Conservation (phyloP, 2,888 invertebrate genomes). For the Andrena flavipes region DNA sequence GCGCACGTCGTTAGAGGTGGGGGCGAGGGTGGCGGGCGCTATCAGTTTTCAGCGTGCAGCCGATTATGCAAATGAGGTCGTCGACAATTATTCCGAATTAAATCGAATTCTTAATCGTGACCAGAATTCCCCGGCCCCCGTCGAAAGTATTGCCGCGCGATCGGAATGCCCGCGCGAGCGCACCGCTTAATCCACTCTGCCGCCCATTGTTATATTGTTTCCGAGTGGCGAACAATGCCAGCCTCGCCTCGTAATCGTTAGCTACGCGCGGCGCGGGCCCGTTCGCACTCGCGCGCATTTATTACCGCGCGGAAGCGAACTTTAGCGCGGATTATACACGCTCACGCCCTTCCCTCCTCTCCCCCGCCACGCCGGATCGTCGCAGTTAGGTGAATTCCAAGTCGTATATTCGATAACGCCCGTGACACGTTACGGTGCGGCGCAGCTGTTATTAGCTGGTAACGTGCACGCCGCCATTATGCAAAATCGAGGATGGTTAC, state of each 20-base stretch:
- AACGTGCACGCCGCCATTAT: conserved; percentile 23
- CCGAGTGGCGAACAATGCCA: conserved; percentile 51
- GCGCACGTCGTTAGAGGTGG: conserved; percentile 40
- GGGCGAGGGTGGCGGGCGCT: conserved; percentile 23
- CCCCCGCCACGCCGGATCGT: conserved; percentile 3
- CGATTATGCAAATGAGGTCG: conserved; percentile 65
- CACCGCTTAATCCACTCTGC: conserved; percentile 39
- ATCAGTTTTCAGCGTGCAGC: conserved; percentile 63
- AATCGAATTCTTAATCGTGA: conserved; percentile 71
- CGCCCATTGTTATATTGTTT: conserved; percentile 53
- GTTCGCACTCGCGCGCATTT: conserved; percentile 29
- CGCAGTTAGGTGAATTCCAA: conserved; percentile 27
- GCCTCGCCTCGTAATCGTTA: conserved; percentile 42
- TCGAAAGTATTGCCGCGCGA: conserved; percentile 27
- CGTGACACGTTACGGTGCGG: conserved; percentile 10
- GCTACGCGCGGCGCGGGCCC: not conserved
- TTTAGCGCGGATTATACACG: conserved; percentile 30
- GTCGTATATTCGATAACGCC: conserved; percentile 43
- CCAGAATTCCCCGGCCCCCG: conserved; percentile 37
- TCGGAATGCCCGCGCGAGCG: not conserved
- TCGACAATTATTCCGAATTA: conserved; percentile 68
- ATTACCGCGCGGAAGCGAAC: conserved; percentile 46
- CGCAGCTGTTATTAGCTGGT: conserved; percentile 42
- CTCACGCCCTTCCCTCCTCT: not conserved
- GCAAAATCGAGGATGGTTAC: conserved; percentile 27